A percentile compares a stretch with the other conserved stretches of the same genome.
phyloP scores from a whole-genome alignment of 2,113 vertebrate genomes.

The Onychorhynchus coronatus region DNA sequence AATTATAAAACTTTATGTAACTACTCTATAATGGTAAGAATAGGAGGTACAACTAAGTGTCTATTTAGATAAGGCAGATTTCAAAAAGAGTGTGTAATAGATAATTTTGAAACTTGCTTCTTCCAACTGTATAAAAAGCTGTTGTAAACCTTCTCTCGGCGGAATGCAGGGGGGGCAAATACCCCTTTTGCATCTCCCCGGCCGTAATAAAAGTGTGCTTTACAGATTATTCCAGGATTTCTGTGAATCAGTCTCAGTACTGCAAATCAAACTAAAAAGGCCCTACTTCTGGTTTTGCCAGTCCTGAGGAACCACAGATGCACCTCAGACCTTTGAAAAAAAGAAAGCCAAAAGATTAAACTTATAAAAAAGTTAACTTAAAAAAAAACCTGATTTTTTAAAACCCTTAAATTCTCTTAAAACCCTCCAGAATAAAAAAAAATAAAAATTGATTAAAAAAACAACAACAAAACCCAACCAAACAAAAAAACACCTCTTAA shows the following conservation, averaged over 20 bases:
- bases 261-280: conserved; percentile 69
- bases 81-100: no score
- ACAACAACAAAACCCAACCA: not conserved
- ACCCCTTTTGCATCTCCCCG: no score
- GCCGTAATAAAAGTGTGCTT: no score
- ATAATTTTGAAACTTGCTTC: no score
- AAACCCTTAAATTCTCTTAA: not conserved
- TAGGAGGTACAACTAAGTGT: no score
- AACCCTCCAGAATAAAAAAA: not conserved
- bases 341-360: not conserved
- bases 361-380: not conserved
- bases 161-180: no score
- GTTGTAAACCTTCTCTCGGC: no score
- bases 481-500: not conserved
- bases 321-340: not conserved
- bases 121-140: no score
- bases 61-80: no score
- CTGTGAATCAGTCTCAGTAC: conserved; percentile 15
- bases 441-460: not conserved
- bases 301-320: conserved; percentile 42
- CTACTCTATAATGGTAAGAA: no score
- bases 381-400: not conserved
- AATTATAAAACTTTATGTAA: no score
- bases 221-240: no score
- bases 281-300: conserved; percentile 55